Evolutionary conservation across 1,140 invertebrate species (phyloP).

Genomic region (Globodera ellingtonae): DNA sequence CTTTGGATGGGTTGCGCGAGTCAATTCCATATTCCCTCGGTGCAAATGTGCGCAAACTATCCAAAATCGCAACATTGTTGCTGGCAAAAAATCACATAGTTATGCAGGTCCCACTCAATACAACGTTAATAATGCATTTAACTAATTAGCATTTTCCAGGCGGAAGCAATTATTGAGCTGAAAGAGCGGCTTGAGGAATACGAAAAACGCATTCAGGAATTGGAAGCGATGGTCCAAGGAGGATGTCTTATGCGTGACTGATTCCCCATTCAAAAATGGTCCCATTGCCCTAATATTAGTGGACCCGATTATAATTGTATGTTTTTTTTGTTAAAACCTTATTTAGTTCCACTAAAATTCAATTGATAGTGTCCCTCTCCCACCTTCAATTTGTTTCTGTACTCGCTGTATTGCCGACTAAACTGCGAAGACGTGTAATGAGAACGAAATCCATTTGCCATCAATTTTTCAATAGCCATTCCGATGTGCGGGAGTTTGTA

Average conservation of each 20-base stretch:
- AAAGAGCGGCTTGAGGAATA: constrained; percentile 40
- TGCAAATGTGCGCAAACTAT: constrained; percentile 94
- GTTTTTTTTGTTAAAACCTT: too few species aligned
- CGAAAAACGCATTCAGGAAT: constrained; percentile 27
- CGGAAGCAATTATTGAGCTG: constrained; percentile 58
- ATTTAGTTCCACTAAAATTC: too few species aligned
- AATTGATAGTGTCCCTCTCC: not conserved
- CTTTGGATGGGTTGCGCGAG: constrained; percentile 85
- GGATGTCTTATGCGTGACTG: too few species aligned
- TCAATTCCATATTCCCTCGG: constrained; percentile 71
- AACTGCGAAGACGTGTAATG: constrained; percentile 89
- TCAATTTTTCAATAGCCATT: constrained; percentile 91
- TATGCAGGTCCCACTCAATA: constrained; percentile 55
- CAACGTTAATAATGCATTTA: not conserved
- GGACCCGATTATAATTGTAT: too few species aligned
- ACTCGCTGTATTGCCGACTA: constrained; percentile 81
- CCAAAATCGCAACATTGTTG: constrained; percentile 96
- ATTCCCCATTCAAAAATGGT: too few species aligned
- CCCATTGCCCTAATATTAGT: too few species aligned
- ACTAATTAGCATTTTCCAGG: constrained; percentile 38
- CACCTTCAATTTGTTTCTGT: constrained; percentile 34
- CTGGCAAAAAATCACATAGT: constrained; percentile 95
- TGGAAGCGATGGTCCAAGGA: constrained; percentile 21
- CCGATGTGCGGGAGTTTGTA: constrained; percentile 83
- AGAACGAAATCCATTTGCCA: constrained; percentile 91